phyloP scores from a whole-genome alignment of 2,888 invertebrate genomes.

The Drosophila ustulata region DNA sequence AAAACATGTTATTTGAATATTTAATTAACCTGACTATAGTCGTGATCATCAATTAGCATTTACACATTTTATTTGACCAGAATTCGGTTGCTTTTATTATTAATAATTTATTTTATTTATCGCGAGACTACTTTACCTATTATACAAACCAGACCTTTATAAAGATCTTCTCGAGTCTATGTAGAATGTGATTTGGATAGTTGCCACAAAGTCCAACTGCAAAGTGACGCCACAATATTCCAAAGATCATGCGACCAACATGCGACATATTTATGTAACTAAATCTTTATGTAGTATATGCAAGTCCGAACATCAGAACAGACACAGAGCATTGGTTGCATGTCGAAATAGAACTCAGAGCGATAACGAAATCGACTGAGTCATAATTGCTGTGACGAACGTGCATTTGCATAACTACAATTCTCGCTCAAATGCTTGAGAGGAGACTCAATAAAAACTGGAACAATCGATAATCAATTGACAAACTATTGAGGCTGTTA shows the following conservation, averaged over 20 bases:
- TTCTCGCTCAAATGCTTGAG: neutral
- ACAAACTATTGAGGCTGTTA: slow-evolving; percentile 10
- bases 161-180: too few relatives aligned
- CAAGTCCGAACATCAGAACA: slow-evolving; percentile 8
- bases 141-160: too few relatives aligned
- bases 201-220: neutral
- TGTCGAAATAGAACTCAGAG: slow-evolving; percentile 14
- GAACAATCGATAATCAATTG: slow-evolving; percentile 7
- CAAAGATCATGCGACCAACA: slow-evolving; percentile 1
- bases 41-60: too few relatives aligned
- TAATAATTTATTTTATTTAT: too few relatives aligned
- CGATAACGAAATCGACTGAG: slow-evolving; percentile 27
- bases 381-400: slow-evolving; percentile 23
- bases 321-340: slow-evolving; percentile 15
- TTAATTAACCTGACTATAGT: neutral
- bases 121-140: too few relatives aligned
- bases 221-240: neutral
- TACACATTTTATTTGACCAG: too few relatives aligned
- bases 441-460: slow-evolving; percentile 18
- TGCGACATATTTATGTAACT: neutral
- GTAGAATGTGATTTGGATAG: neutral
- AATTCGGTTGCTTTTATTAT: too few relatives aligned
- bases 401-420: slow-evolving; percentile 3
- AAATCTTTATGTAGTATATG: neutral
- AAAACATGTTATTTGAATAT: neutral